phyloP scores from a whole-genome alignment of 2,113 vertebrate species.

The Paradisaea rubra region DNA sequence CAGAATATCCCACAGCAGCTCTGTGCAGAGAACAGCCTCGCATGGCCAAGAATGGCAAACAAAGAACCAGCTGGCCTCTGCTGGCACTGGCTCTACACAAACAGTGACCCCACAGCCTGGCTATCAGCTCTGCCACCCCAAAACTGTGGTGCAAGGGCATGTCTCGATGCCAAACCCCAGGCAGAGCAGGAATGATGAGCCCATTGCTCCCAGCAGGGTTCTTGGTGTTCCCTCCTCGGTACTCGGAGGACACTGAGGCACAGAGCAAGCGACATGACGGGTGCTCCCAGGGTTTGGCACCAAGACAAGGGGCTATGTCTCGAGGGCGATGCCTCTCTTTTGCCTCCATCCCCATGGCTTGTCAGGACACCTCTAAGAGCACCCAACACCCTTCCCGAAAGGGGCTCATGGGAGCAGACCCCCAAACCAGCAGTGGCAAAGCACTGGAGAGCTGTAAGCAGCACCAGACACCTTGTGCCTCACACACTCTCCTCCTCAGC shows the following conservation, averaged over 20 bases:
- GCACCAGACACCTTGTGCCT: neutral
- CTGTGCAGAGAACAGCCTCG: rapidly evolving
- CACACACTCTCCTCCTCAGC: neutral
- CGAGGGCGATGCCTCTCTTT: rapidly evolving
- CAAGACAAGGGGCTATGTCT: rapidly evolving
- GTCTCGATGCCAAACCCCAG: rapidly evolving
- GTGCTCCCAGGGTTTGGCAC: neutral
- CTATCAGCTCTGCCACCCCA: neutral
- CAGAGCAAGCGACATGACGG: rapidly evolving
- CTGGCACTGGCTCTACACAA: neutral
- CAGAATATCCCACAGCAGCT: neutral
- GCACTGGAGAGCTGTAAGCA: rapidly evolving
- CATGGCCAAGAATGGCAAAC: neutral
- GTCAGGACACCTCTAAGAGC: neutral
- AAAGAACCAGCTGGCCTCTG: neutral
- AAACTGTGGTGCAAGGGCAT: rapidly evolving
- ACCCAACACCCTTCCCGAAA: neutral
- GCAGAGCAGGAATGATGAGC: neutral
- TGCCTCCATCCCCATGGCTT: neutral
- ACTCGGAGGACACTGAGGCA: neutral
- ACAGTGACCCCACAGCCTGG: rapidly evolving
- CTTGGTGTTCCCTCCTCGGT: rapidly evolving
- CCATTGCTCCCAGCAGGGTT: neutral
- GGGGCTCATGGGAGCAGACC: neutral
- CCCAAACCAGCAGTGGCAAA: neutral